Evolutionary conservation across 2,113 vertebrate species (phyloP), one percentile per base, ranked within the genome.

Genomic region (Gallinago media): DNA sequence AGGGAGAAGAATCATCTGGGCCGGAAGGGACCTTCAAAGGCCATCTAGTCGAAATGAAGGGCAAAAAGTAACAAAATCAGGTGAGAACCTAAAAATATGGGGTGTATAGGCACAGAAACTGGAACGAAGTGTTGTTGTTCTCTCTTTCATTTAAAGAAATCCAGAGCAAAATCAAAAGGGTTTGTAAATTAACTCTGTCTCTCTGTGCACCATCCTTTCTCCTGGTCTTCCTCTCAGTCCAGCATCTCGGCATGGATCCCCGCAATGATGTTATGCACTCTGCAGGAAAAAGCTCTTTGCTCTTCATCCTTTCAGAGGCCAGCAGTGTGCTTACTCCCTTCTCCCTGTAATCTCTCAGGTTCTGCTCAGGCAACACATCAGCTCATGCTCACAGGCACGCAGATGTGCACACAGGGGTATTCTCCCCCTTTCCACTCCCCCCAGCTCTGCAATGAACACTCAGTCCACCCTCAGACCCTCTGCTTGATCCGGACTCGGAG

Each of bases 321-420:
- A 1, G n/a, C 3, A 1, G 11, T 8, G 0, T 46, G 31, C 19
- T 67, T 67, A 9, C 8, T 56, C 25, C 52, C 29, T 47, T 31
- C 4, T 75, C 22, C 27, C 11, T 36, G 32, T 15, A 55, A 40
- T 49, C 52, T n/a, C 36, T 55, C 27, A 27, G 34, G 47, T 42
- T 73, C 38, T 68, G 29, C 55, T 36, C 22, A 56, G 36, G 23
- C 7, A 2, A 38, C n/a, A 21, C 1, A 4, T 31, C 32, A 40
- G 42, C 54, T 34, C 2, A 0, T 40, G 23, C 31, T 66, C 61
- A 22, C 25, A 32, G 8, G 23, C 32, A 26, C 0, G 2, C 42
- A 20, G 4, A 6, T 0, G 0, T 12, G 15, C 25, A 38, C 32
- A 19, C 5, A 25, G 27, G 9, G 2, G 0, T 27, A 14, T 38